Evolutionary conservation across 1,140 invertebrate species (phyloP).

Genomic region (Asobara japonica): DNA sequence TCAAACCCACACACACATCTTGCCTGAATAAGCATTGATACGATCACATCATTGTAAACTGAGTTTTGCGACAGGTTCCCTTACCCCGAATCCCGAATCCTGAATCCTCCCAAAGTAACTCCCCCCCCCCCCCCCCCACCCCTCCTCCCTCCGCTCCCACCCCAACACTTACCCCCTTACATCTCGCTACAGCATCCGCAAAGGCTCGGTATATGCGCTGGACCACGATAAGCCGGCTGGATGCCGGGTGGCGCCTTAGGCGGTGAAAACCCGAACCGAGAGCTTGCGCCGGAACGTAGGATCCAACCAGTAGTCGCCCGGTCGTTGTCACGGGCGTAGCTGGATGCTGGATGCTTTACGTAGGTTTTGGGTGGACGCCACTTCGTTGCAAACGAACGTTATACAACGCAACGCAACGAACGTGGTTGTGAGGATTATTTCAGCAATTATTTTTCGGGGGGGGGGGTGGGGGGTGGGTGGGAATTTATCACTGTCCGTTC

Average conservation of each 20-base stretch:
- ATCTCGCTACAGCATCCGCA: not conserved
- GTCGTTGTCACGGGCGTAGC: slow-evolving; percentile 61
- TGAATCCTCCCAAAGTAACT: not conserved
- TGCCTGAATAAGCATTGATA: no score
- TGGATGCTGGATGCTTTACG: slow-evolving; percentile 51
- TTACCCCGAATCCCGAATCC: not conserved
- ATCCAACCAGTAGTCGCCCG: slow-evolving; percentile 59
- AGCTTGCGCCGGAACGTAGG: slow-evolving; percentile 53
- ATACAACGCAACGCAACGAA: slow-evolving; percentile 33
- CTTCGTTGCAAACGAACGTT: slow-evolving; percentile 32
- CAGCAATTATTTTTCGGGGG: not conserved
- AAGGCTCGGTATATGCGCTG: not conserved
- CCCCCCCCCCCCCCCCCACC: not conserved
- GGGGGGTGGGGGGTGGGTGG: not conserved
- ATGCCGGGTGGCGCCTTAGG: slow-evolving; percentile 32
- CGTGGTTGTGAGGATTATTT: slow-evolving; percentile 33
- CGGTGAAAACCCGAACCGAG: slow-evolving; percentile 40
- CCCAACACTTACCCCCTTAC: not conserved
- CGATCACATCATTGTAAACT: no score
- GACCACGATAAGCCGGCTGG: slow-evolving; percentile 1
- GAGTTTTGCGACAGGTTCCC: no score
- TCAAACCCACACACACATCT: no score
- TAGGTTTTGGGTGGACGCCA: slow-evolving; percentile 34
- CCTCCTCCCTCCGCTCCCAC: not conserved
- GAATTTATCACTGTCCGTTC: no score